Conservation (phyloP, 2,888 invertebrate genomes). For the Spatulosminthurus flaviceps region DNA sequence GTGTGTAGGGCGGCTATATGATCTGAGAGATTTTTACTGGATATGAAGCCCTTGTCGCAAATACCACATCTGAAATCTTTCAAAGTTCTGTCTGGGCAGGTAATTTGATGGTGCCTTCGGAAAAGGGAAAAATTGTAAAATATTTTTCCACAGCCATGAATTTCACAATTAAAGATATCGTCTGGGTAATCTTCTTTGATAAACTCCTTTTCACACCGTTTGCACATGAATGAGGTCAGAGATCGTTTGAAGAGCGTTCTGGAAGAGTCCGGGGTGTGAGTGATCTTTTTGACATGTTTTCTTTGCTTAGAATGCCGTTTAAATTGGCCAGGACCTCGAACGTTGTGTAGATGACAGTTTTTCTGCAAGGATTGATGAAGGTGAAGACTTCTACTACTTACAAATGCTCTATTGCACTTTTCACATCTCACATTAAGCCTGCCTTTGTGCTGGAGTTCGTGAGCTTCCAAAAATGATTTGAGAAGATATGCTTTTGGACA, state of each 20-base stretch:
- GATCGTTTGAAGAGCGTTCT: not conserved
- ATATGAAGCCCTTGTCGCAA: not conserved
- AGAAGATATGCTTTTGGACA: not conserved
- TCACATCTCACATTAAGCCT: not conserved
- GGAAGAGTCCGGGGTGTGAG: not conserved
- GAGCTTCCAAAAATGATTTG: not conserved
- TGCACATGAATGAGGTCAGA: not conserved
- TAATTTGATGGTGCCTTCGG: not conserved
- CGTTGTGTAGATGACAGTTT: not conserved
- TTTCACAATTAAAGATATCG: not conserved
- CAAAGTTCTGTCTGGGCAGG: not conserved
- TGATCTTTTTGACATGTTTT: not conserved
- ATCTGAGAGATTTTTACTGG: not conserved
- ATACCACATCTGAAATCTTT: not conserved
- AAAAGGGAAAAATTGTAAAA: slow-evolving; percentile 4
- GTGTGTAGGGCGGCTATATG: slow-evolving; percentile 8
- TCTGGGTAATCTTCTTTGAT: not conserved
- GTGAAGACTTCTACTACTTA: not conserved
- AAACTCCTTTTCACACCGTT: not conserved
- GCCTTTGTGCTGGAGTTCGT: not conserved
- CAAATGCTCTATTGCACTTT: not conserved
- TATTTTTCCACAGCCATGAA: not conserved
- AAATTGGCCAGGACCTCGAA: too few relatives aligned
- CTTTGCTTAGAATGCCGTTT: not conserved
- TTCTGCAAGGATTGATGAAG: not conserved